Percentiles rank a stretch among this genome's conserved stretches.
Evolutionary conservation across 2,113 vertebrate genomes (phyloP).

Genomic region (Petaurus breviceps): DNA sequence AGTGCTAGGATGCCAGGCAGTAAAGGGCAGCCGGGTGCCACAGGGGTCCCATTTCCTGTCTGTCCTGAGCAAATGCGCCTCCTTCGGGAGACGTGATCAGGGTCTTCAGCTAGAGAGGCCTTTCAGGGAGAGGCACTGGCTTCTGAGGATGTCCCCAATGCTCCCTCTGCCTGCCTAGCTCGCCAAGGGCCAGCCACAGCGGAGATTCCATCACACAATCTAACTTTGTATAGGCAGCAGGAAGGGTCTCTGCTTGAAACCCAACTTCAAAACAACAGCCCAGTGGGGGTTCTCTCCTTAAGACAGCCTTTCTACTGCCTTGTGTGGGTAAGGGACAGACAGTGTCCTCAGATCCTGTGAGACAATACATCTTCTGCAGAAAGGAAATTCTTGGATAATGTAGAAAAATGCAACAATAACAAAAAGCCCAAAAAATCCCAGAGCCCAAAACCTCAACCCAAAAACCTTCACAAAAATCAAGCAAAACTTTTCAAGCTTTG

Average conservation of each 20-base stretch:
- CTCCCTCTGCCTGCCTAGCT: background rate
- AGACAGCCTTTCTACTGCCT: background rate
- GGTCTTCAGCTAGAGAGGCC: background rate
- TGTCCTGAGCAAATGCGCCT: background rate
- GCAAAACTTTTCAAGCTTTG: conserved; percentile 52
- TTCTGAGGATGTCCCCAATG: background rate
- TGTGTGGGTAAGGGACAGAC: background rate
- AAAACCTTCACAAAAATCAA: conserved; percentile 52
- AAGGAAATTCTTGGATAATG: conserved; percentile 24
- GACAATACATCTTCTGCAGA: conserved; percentile 2
- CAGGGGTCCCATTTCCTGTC: background rate
- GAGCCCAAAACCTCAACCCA: background rate
- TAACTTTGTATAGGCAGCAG: background rate
- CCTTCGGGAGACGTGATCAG: background rate
- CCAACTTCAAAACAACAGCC: conserved; percentile 17
- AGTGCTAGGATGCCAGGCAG: background rate
- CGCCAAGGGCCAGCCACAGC: background rate
- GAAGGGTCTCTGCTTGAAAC: background rate
- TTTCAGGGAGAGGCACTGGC: background rate
- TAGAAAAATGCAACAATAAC: conserved; percentile 47
- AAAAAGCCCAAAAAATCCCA: background rate
- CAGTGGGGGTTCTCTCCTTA: background rate
- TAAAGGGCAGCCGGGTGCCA: background rate
- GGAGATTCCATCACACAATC: background rate
- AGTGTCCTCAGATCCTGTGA: conserved; percentile 3